Conservation (phyloP, 2,888 invertebrate species). For the Ormyrus labotus region DNA sequence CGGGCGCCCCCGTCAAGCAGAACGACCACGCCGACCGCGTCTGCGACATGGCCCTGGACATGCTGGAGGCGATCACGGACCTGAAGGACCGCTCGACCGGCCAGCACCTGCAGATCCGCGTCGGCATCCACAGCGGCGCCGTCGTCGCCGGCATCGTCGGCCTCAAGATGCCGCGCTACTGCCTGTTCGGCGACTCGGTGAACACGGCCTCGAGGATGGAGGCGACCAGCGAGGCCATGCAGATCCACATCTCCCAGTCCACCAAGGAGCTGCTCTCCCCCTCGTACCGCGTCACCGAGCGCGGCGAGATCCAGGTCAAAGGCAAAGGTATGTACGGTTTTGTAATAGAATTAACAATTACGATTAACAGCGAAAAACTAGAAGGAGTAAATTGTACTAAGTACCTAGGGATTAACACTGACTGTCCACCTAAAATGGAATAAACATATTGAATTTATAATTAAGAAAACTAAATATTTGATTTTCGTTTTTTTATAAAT, state of each 20-base stretch:
- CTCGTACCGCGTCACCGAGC: constrained; percentile 85
- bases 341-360: too few relatives aligned
- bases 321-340: constrained; percentile 83
- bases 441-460: too few relatives aligned
- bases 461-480: too few relatives aligned
- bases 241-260: constrained; percentile 95
- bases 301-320: constrained; percentile 92
- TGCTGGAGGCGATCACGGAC: constrained; percentile 94
- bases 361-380: too few relatives aligned
- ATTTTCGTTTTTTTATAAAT: too few relatives aligned
- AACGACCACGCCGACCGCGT: constrained; percentile 93
- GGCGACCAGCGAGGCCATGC: constrained; percentile 93
- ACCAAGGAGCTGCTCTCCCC: constrained; percentile 87
- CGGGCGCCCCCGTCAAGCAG: constrained; percentile 94
- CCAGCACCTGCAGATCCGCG: constrained; percentile 87
- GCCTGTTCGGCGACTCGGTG: constrained; percentile 93
- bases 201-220: constrained; percentile 96
- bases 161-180: constrained; percentile 91
- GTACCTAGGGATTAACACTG: too few relatives aligned
- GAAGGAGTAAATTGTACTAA: too few relatives aligned
- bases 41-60: constrained; percentile 96
- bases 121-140: constrained; percentile 93
- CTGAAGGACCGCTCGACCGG: constrained; percentile 95
- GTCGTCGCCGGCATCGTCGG: constrained; percentile 97
- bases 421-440: too few relatives aligned